Percentiles rank a stretch among this genome's conserved stretches.
Evolutionary conservation across 2,113 vertebrate species (phyloP).

Genomic region (Embiotoca jacksoni): DNA sequence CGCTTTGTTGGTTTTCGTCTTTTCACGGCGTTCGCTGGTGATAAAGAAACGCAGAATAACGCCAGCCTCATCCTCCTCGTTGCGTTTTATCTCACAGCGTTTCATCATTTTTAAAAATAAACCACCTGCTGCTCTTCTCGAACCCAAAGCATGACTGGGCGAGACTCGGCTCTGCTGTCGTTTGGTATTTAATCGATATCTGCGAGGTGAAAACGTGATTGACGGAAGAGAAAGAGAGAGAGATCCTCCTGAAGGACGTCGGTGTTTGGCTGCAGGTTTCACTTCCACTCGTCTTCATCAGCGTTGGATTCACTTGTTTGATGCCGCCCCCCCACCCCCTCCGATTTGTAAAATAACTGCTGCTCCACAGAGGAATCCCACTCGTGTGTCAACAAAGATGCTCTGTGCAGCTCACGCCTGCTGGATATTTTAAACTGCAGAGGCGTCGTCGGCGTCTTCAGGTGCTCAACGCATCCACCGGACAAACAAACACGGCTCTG

Average conservation of each 20-base stretch:
- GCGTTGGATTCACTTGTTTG: not conserved
- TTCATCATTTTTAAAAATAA: not conserved
- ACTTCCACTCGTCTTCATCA: not conserved
- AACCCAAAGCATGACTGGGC: too few relatives aligned
- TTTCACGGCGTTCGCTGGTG: slow-evolving; percentile 14
- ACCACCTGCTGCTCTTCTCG: too few relatives aligned
- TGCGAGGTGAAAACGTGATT: too few relatives aligned
- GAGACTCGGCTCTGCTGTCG: too few relatives aligned
- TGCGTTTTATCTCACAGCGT: too few relatives aligned
- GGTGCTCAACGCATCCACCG: too few relatives aligned
- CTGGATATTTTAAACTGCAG: slow-evolving; percentile 35
- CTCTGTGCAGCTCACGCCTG: not conserved
- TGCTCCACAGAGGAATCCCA: slow-evolving; percentile 49
- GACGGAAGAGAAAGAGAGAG: too few relatives aligned
- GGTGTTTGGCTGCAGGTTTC: slow-evolving; percentile 1
- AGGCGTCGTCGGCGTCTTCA: not conserved
- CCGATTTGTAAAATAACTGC: slow-evolving; percentile 13
- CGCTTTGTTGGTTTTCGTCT: slow-evolving; percentile 3
- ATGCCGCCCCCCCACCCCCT: too few relatives aligned
- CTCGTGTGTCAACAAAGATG: slow-evolving; percentile 37
- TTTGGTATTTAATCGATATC: slow-evolving; percentile 16
- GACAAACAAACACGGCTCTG: slow-evolving; percentile 24
- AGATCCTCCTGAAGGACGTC: too few relatives aligned
- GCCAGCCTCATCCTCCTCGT: slow-evolving; percentile 4
- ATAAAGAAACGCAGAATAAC: not conserved